Evolutionary conservation across 2,888 invertebrate genomes (phyloP).

Genomic region (Slavum lentiscoides): DNA sequence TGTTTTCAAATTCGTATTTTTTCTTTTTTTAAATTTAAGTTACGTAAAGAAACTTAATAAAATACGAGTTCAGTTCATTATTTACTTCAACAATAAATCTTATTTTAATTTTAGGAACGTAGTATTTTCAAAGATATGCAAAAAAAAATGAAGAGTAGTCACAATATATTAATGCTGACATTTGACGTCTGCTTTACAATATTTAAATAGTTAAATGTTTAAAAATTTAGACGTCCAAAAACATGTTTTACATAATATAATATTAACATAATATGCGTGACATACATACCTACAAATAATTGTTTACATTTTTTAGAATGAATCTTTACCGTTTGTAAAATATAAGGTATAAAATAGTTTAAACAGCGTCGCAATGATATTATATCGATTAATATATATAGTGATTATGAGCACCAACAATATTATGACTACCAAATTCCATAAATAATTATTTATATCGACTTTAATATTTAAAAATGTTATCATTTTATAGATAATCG

Average conservation of each 20-base stretch:
- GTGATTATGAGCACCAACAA: too few relatives aligned
- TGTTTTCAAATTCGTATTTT: neutral
- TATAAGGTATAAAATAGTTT: too few relatives aligned
- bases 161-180: neutral
- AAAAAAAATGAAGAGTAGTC: neutral
- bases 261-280: neutral
- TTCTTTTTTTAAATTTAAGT: neutral
- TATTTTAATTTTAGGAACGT: neutral
- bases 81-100: neutral
- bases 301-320: neutral
- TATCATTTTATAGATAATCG: too few relatives aligned
- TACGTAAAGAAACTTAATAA: neutral
- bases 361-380: too few relatives aligned
- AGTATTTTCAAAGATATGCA: neutral
- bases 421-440: too few relatives aligned
- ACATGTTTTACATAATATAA: neutral
- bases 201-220: neutral
- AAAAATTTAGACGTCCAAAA: slow-evolving; percentile 11
- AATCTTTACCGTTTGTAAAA: neutral
- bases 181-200: neutral
- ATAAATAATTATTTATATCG: too few relatives aligned
- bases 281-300: neutral
- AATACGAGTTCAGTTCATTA: neutral
- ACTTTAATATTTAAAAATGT: too few relatives aligned
- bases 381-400: too few relatives aligned